Base-by-base conservation (phyloP, 2,888 invertebrate genomes). In the Pollenia labialis region DNA sequence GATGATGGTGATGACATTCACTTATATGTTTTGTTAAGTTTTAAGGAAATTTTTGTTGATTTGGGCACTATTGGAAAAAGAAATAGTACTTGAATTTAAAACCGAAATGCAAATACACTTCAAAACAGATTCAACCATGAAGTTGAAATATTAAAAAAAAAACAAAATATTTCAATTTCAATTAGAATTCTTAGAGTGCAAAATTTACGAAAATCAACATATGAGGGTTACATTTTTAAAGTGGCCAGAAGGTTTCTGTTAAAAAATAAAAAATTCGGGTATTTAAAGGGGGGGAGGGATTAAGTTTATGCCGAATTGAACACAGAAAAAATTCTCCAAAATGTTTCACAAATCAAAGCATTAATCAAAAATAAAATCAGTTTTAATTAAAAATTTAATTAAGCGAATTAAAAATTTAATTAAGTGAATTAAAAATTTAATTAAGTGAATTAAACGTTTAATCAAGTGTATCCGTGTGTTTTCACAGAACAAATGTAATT, bases 21-120 rank as follows among this genome's bases (percentile, higher is more conserved):
- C 52, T 56, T 68, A 1, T 77, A 52, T 32, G 12, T 40, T 50
- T 54, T 16, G 23, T 11, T 0, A 62, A 44, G 11, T 46, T 46
- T n/a, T 50, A 1, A 62, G 42, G 18, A 52, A 62, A 12, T 52
- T 23, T 71, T 60, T 84, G 60, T 58, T 46, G 52, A 11, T 76
- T 64, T 52, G 23, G 52, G 23, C 46, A 72, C 3, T 18, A 11
- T 0, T 42, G 0, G 14, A 46, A 18, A 64, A 42, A 16, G 10
- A 46, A 50, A 46, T 18, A 14, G n/a, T 48, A 74, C 72, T 82
- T 74, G 77, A 60, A 46, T 44, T 66, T 52, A 58, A 66, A 77
- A 66, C 52, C 76, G n/a, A 60, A 82, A 81, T 85, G 82, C 56
- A 69, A 82, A 85, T 69, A 82, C 68, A 80, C 80, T 81, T 82